Evolutionary conservation across 2,113 vertebrate species (phyloP).

Genomic region (Felis catus): DNA sequence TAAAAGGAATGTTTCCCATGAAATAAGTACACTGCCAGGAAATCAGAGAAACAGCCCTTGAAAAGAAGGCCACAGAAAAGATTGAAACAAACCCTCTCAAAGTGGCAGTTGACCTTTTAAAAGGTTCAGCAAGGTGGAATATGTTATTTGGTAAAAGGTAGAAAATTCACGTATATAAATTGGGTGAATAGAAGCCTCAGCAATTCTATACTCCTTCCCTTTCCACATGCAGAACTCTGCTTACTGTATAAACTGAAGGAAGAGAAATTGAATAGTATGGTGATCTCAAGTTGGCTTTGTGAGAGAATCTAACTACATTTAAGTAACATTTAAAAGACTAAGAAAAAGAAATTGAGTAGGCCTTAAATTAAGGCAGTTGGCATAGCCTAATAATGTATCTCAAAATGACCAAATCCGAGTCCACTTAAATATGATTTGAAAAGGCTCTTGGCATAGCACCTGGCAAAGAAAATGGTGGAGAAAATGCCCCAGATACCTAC

Average conservation of each 20-base stretch:
- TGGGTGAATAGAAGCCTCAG: constrained; percentile 38
- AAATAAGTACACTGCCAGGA: constrained; percentile 55
- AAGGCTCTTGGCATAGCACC: constrained; percentile 9
- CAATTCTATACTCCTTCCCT: constrained; percentile 56
- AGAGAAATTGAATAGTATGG: constrained; percentile 55
- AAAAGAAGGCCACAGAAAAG: constrained; percentile 51
- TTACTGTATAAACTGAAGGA: constrained; percentile 32
- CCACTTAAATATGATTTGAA: constrained; percentile 36
- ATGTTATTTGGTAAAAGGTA: constrained; percentile 47
- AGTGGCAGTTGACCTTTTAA: constrained; percentile 51
- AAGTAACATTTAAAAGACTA: constrained; percentile 45
- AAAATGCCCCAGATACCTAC: neutral
- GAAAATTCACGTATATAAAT: constrained; percentile 48
- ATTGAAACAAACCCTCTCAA: constrained; percentile 37
- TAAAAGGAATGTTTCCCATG: constrained; percentile 59
- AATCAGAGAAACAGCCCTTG: constrained; percentile 63
- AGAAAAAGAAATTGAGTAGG: constrained; percentile 13
- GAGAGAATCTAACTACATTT: constrained; percentile 38
- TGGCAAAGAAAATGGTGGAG: constrained; percentile 10
- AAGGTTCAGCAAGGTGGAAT: constrained; percentile 54
- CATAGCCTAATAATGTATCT: neutral
- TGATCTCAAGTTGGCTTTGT: constrained; percentile 56
- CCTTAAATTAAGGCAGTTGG: constrained; percentile 21
- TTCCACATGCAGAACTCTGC: neutral
- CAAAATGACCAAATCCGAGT: constrained; percentile 25